These are phyloP conservation scores for Pachycephus smyrnensis DNA, from an alignment of 2,888 invertebrate genomes.

Conservation along the genomic window DNA sequence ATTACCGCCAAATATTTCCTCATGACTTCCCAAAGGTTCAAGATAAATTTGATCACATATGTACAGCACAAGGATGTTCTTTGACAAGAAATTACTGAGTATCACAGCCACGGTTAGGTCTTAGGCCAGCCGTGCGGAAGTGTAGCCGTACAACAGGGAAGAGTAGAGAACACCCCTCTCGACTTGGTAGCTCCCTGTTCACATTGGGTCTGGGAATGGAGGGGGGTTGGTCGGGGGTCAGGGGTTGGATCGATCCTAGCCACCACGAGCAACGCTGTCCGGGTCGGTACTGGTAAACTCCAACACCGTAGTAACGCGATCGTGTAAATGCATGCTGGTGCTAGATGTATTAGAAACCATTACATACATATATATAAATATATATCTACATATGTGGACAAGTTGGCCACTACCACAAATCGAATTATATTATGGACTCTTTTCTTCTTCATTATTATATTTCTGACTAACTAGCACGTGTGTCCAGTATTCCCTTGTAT, in stretches of 20 bases:
- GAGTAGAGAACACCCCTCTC: background rate
- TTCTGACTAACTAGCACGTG: background rate
- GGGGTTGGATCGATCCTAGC: slow-evolving; percentile 53
- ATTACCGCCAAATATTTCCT: background rate
- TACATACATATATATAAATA: background rate
- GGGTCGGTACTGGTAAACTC: slow-evolving; percentile 33
- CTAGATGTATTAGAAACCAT: background rate
- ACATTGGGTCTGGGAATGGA: slow-evolving; percentile 14
- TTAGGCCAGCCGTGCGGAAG: background rate
- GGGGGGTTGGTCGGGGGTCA: slow-evolving; percentile 36
- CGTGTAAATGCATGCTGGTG: background rate
- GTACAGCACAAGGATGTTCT: background rate
- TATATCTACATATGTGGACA: background rate
- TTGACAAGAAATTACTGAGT: background rate
- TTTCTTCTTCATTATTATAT: background rate
- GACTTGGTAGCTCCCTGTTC: slow-evolving; percentile 13
- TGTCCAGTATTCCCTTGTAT: background rate
- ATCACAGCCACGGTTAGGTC: background rate
- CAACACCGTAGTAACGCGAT: slow-evolving; percentile 7
- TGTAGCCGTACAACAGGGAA: background rate
- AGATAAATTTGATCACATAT: background rate
- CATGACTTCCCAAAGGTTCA: background rate
- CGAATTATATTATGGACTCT: background rate
- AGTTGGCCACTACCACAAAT: background rate
- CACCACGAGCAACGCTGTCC: slow-evolving; percentile 41